Evolutionary conservation across 2,113 vertebrate species (phyloP).

Genomic region (Eolophus roseicapilla): DNA sequence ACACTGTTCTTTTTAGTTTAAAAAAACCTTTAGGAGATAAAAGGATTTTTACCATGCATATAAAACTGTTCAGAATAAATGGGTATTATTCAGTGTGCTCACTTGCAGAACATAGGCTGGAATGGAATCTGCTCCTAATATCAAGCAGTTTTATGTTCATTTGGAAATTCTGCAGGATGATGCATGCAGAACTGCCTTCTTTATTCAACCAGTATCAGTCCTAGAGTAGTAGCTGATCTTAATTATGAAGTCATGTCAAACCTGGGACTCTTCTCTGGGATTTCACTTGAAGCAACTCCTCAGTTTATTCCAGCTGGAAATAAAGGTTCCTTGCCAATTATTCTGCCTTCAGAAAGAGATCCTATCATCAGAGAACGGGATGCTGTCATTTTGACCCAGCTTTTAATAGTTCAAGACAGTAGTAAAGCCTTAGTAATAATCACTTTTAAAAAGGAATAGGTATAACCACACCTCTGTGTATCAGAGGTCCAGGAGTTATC

Average conservation of each 20-base stretch:
- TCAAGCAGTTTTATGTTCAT: background rate
- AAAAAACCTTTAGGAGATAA: constrained; percentile 2
- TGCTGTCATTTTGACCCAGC: background rate
- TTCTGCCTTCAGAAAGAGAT: background rate
- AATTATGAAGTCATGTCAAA: background rate
- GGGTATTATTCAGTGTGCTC: background rate
- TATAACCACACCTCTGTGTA: background rate
- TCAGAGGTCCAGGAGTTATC: background rate
- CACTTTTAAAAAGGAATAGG: background rate
- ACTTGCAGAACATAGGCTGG: background rate
- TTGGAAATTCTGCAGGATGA: background rate
- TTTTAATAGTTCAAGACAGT: background rate
- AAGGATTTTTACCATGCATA: background rate
- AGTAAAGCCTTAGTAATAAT: background rate
- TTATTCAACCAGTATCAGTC: background rate
- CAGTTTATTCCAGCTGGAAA: background rate
- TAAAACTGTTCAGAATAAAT: background rate
- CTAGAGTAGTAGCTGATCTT: background rate
- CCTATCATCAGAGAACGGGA: background rate
- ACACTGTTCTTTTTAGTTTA: background rate
- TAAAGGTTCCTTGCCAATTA: background rate
- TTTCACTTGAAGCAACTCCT: background rate
- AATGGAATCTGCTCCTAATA: background rate
- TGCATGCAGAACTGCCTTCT: background rate
- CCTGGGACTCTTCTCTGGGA: background rate